A percentile compares a stretch with the other conserved stretches of the same genome.
Conservation (phyloP, 2,797 vertebrate species). For the Corythornis leucogaster region DNA sequence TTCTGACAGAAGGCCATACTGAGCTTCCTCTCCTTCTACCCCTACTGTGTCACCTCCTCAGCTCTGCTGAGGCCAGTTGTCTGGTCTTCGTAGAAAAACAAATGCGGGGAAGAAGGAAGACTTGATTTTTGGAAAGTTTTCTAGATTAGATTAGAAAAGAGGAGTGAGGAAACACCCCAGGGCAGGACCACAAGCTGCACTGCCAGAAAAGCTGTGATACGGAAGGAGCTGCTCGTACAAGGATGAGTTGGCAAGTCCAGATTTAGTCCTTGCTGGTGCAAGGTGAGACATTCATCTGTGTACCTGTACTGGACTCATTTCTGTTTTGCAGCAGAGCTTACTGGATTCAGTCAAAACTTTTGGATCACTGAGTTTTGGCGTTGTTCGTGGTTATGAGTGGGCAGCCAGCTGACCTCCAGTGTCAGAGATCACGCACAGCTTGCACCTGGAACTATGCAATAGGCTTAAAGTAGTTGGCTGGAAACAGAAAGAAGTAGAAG, state of each 20-base stretch:
- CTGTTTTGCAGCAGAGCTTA: neutral
- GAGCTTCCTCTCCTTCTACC: neutral
- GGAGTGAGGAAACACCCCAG: fast-evolving
- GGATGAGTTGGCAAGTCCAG: neutral
- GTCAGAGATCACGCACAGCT: neutral
- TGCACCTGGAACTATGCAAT: neutral
- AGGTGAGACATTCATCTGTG: fast-evolving
- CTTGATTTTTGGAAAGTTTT: neutral
- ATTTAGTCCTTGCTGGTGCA: neutral
- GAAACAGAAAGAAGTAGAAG: neutral
- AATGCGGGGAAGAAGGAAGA: neutral
- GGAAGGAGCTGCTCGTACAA: neutral
- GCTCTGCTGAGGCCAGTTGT: neutral
- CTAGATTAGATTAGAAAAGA: neutral
- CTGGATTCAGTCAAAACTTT: neutral
- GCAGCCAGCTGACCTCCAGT: neutral
- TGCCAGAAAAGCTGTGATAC: neutral
- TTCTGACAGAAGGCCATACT: neutral
- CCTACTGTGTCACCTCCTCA: neutral
- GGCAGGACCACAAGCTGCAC: neutral
- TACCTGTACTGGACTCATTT: neutral
- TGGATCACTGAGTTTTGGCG: neutral
- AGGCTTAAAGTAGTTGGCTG: neutral
- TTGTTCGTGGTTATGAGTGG: neutral
- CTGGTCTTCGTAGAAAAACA: neutral